Evolutionary conservation across 2,797 vertebrate species (phyloP).

Genomic region (Morelia viridis): DNA sequence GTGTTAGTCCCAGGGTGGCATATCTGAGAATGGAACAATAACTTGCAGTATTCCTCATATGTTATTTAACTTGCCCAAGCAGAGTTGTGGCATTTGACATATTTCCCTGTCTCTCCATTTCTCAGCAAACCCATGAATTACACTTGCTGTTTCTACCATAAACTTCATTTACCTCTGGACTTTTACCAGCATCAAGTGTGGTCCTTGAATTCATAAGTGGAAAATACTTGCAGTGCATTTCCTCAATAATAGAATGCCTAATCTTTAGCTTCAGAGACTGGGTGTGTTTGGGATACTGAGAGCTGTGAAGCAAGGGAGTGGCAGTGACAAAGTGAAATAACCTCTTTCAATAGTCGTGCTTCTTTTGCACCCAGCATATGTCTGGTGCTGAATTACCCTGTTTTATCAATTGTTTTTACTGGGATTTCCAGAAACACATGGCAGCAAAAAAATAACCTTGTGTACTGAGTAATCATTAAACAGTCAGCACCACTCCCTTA

Average conservation of each 20-base stretch:
- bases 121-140: background rate
- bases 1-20: background rate
- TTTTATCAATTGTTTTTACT: background rate
- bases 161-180: background rate
- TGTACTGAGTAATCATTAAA: background rate
- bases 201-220: slow-evolving; percentile 40
- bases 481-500: background rate
- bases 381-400: background rate
- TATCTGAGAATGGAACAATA: background rate
- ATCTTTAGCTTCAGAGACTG: slow-evolving; percentile 67
- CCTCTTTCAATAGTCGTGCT: slow-evolving; percentile 53
- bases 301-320: slow-evolving; percentile 58
- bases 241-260: slow-evolving; percentile 61
- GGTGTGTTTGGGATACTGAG: slow-evolving; percentile 56
- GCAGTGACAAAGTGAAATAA: slow-evolving; percentile 50
- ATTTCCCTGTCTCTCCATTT: background rate
- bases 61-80: background rate
- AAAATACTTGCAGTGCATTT: slow-evolving; percentile 59
- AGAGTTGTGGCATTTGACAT: background rate
- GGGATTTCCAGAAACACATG: background rate
- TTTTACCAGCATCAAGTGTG: background rate
- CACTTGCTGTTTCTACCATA: background rate
- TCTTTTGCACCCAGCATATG: slow-evolving; percentile 39
- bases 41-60: background rate
- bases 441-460: slow-evolving; percentile 2